Conservation (phyloP, 2,888 invertebrate genomes). For the Zaprionus lineosus region DNA sequence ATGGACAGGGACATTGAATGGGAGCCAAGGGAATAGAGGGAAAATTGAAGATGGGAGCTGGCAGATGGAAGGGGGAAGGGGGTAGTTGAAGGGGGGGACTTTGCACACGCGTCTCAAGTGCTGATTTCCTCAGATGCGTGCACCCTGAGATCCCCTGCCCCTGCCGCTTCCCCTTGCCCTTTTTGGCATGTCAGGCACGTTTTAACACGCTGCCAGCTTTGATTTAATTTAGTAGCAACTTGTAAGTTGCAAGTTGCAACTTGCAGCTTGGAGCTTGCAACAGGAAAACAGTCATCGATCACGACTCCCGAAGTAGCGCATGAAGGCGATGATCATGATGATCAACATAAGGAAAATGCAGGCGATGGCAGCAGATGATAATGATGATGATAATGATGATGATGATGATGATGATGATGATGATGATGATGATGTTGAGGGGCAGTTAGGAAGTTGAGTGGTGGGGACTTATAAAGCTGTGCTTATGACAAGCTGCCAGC, state of each 20-base stretch:
- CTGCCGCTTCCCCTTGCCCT: constrained; percentile 10
- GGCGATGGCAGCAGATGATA: no score
- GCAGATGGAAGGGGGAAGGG: not conserved
- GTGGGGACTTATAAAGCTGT: constrained; percentile 26
- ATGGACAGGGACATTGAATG: constrained; percentile 18
- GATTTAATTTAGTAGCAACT: constrained; percentile 73
- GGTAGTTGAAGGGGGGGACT: not conserved
- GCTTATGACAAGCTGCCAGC: constrained; percentile 54
- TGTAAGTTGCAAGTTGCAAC: constrained; percentile 6
- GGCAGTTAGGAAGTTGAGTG: constrained; percentile 3
- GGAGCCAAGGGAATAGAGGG: not conserved
- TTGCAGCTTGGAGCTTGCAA: constrained; percentile 30
- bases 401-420: constrained; percentile 7
- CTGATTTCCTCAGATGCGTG: constrained; percentile 54
- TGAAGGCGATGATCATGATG: constrained; percentile 10
- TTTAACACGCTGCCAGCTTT: constrained; percentile 78
- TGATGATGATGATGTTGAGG: not conserved
- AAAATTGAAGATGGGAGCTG: constrained; percentile 5
- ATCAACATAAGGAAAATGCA: constrained; percentile 2
- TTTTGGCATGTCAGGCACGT: constrained; percentile 74
- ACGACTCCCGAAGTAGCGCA: constrained; percentile 42
- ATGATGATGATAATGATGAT: not conserved
- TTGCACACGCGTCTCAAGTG: constrained; percentile 70
- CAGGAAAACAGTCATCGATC: constrained; percentile 69
- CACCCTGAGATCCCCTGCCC: not conserved